Base-by-base conservation (phyloP, 2,113 vertebrate species). In the Pithys albifrons region DNA sequence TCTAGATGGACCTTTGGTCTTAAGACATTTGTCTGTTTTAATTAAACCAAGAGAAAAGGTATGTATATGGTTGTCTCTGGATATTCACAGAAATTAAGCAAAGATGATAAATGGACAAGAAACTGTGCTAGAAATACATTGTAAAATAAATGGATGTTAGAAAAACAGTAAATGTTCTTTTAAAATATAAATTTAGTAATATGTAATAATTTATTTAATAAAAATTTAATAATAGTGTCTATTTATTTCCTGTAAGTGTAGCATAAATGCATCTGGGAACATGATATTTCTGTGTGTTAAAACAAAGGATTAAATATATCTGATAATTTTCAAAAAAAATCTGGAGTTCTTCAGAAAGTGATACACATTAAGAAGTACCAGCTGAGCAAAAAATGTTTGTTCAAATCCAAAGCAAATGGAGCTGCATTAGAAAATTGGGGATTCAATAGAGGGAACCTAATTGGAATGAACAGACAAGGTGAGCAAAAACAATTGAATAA, bases 1-100 rank as follows among this genome's bases (percentile, higher is more conserved):
- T 66, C 79, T 98, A 45, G 98, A 98, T 4, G 98, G 98, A 35
- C 99, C 98, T 33, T 69, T 99, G 86, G 98, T 99, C 51, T 96
- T 99, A 72, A 99, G 98, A 91, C 98, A 99, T 85, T 97, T 99
- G 92, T 99, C 98, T 24, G 98, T 98, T 19, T 78, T 98, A 96
- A 98, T 99, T 96, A 98, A 97, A 93, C 97, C 99, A 55, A 98
- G 94, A 97, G 99, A 99, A 97, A 99, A 99, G 98, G 99, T 99
- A 85, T 19, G 97, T 84, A 59, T 85, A 10, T 4, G 4, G 22
- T 28, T 92, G n/a, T 39, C 35, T 83, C 93, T 58, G 25, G 22
- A 33, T 61, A 24, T 43, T 80, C 46, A 39, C 10, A 74, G 80
- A 57, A 91, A 41, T 73, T 65, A 49, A 54, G 62, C 24, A 48